phyloP scores from a whole-genome alignment of 2,113 vertebrate genomes.

The Burhinus oedicnemus region DNA sequence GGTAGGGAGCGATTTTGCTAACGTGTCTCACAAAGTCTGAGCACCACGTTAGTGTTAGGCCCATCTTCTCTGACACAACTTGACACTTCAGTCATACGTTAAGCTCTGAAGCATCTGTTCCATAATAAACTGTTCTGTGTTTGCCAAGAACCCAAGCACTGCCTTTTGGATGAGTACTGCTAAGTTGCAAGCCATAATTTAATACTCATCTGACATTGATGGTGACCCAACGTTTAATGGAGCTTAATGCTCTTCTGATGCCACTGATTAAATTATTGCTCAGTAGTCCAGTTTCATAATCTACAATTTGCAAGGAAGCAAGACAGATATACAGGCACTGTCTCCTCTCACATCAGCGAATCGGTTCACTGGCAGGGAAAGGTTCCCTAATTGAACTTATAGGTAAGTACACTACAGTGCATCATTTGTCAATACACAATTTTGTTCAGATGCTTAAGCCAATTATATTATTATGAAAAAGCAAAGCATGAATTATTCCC shows the following conservation, averaged over 20 bases:
- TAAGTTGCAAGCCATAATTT: conserved; percentile 68
- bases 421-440: background rate
- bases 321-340: conserved; percentile 43
- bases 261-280: conserved; percentile 71
- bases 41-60: background rate
- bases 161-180: conserved; percentile 54
- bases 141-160: conserved; percentile 64
- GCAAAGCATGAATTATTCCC: background rate
- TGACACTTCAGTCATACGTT: conserved; percentile 43
- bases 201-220: conserved; percentile 67
- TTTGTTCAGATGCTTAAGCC: conserved; percentile 6
- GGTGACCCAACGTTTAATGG: conserved; percentile 63
- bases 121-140: conserved; percentile 22
- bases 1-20: background rate
- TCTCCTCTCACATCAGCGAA: conserved; percentile 47
- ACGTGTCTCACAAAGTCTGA: background rate
- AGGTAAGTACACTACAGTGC: background rate
- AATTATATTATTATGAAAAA: conserved; percentile 39
- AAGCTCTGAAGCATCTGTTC: conserved; percentile 54
- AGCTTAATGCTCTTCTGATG: conserved; percentile 69
- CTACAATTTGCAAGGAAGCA: conserved; percentile 41
- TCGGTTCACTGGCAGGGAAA: conserved; percentile 20
- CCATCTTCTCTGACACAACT: conserved; percentile 27
- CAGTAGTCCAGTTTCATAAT: conserved; percentile 59
- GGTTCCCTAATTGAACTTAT: conserved; percentile 46